phyloP scores from a whole-genome alignment of 2,113 vertebrate genomes.

The Cariama cristata region DNA sequence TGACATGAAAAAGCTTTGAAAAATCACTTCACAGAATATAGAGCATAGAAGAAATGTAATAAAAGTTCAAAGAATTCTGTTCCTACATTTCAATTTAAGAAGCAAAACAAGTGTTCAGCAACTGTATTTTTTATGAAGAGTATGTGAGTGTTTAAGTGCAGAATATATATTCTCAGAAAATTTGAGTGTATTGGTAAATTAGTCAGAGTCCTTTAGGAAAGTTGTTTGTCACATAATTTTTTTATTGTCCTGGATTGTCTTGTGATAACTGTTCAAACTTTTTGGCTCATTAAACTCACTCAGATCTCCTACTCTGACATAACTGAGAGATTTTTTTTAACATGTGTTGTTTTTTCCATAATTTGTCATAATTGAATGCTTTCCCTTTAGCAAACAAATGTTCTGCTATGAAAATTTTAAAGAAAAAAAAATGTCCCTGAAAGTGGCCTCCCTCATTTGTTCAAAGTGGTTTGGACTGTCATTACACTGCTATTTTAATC shows the following conservation, averaged over 20 bases:
- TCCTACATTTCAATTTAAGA: neutral
- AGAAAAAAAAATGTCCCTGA: neutral
- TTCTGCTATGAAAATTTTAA: neutral
- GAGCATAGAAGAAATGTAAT: neutral
- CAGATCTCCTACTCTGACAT: neutral
- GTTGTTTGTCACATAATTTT: neutral
- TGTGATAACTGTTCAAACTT: neutral
- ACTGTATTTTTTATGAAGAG: neutral
- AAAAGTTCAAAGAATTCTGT: neutral
- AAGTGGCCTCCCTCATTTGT: neutral
- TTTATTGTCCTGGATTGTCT: neutral
- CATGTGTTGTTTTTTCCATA: neutral
- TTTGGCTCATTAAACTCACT: neutral
- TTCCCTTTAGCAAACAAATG: neutral
- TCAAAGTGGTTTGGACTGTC: neutral
- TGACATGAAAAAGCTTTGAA: neutral
- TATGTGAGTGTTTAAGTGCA: neutral
- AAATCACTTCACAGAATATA: neutral
- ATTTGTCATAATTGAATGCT: neutral
- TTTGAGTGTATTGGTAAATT: neutral
- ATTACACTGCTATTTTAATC: neutral
- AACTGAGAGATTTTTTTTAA: neutral
- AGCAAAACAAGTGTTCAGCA: neutral
- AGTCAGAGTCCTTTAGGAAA: neutral
- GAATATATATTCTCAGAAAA: neutral